Percentiles rank a stretch among this genome's conserved stretches.
phyloP scores from a whole-genome alignment of 92 coral and sea anemone genomes.

The Palythoa heliodiscus region DNA sequence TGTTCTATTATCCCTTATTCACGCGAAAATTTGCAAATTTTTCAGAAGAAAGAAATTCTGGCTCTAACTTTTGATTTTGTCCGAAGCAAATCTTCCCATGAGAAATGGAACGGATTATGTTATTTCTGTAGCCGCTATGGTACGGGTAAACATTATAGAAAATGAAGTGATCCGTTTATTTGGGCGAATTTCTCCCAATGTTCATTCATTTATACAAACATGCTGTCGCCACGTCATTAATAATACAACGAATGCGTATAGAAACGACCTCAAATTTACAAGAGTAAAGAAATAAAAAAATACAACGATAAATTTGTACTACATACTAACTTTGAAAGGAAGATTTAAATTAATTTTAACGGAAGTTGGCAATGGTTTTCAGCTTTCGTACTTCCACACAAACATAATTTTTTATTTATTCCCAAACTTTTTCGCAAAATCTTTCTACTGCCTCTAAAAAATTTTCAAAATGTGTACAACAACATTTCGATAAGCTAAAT shows the following conservation, averaged over 20 bases:
- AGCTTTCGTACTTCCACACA: not conserved
- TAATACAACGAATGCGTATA: constrained; percentile 32
- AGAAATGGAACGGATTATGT: not conserved
- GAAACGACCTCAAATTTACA: constrained; percentile 31
- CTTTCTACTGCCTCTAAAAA: not conserved
- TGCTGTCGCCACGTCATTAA: constrained; percentile 13
- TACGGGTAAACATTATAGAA: not conserved
- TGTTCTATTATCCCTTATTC: constrained; percentile 71
- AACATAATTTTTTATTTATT: constrained; percentile 15
- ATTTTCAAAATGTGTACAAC: not conserved
- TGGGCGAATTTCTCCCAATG: constrained; percentile 12
- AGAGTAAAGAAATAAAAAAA: not conserved
- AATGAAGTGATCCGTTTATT: not conserved
- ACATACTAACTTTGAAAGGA: not conserved
- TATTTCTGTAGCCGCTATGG: not conserved
- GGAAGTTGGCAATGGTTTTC: not conserved
- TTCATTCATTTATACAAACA: constrained; percentile 27
- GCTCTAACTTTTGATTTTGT: not conserved
- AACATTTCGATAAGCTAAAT: not conserved
- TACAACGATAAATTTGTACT: not conserved
- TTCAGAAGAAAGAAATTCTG: not conserved
- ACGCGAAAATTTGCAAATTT: constrained; percentile 81
- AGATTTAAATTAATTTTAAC: not conserved
- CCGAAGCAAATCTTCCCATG: not conserved
- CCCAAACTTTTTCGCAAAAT: not conserved